A percentile compares a stretch with the other conserved stretches of the same genome.
phyloP scores from a whole-genome alignment of 2,888 invertebrate species.

The Athalia rosae region DNA sequence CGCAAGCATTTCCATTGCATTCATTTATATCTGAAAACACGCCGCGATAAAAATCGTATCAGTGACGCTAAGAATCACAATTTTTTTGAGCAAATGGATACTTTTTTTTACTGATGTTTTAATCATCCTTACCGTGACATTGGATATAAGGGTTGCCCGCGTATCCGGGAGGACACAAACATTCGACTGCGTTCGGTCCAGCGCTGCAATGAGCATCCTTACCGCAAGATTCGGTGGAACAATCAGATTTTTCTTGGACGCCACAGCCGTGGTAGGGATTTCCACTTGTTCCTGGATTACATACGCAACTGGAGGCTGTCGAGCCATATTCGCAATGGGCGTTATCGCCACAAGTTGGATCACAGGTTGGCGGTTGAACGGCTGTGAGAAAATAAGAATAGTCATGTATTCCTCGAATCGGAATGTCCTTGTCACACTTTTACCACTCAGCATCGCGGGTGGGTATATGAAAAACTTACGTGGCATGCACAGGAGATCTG shows the following conservation, averaged over 20 bases:
- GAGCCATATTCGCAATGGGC: constrained; percentile 91
- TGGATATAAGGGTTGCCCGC: constrained; percentile 91
- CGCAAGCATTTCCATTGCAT: constrained; percentile 87
- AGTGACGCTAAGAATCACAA: not conserved
- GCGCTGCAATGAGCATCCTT: constrained; percentile 87
- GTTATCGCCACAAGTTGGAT: constrained; percentile 87
- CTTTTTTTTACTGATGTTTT: not conserved
- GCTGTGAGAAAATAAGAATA: constrained; percentile 76
- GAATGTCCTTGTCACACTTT: not conserved
- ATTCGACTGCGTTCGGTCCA: constrained; percentile 84
- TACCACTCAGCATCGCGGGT: not conserved
- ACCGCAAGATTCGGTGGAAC: constrained; percentile 85
- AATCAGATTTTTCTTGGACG: constrained; percentile 82
- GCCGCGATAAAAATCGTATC: not conserved
- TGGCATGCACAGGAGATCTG: constrained; percentile 92
- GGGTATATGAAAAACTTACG: constrained; percentile 79
- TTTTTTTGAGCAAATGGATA: not conserved
- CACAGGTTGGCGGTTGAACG: constrained; percentile 84
- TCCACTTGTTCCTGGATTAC: constrained; percentile 88
- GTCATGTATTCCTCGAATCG: no score
- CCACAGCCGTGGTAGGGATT: constrained; percentile 92
- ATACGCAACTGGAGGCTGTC: constrained; percentile 85
- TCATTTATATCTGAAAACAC: constrained; percentile 81
- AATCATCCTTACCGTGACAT: constrained; percentile 78
- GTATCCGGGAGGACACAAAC: constrained; percentile 88